Evolutionary conservation across 2,888 invertebrate genomes (phyloP), one percentile per base, ranked within the genome.

Genomic region (Synanthedon andrenaeformis): DNA sequence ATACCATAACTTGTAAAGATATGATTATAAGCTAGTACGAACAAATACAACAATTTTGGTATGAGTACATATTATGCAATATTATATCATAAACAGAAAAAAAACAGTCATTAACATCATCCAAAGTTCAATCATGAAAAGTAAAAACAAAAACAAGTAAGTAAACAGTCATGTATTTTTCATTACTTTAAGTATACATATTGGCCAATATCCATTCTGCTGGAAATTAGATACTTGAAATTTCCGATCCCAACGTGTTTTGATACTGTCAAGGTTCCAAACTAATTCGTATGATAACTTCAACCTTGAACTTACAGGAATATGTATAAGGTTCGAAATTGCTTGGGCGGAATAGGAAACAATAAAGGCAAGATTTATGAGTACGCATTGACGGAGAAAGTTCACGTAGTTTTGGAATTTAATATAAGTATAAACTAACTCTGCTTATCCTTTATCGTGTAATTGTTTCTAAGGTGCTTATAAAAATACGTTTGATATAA

Each of bases 341-440:
- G 53, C 35, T 11, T 14, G 55, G 54, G 52, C 56, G 55, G 55
- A 59, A 59, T 55, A 57, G 56, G 58, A 60, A 59, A 59, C 55
- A 54, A 55, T 58, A 59, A 57, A 54, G 49, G 48, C 49, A 17
- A 56, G 60, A 59, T 58, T 57, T 58, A 58, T 48, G 55, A 54
- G 54, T 48, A 51, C 51, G 54, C 51, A 52, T n/a, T 50, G 51
- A 41, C 49, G 14, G 14, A 51, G 53, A 35, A 54, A 52, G 53
- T 57, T 53, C 45, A 45, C 45, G 5, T 45, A 45, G 45, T 45
- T 45, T 14, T 45, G n/a, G 13, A 13, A 45, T 45, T 45, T 14
- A 14, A 45, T 45, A 45, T 42, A n/a, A 6, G 13, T 45, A 6
- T 45, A 28, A 28, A 28, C 23, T 35, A 35, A 35, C 35, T 23